Percentiles rank a stretch among this genome's conserved stretches.
Conservation (phyloP, 2,888 invertebrate genomes). For the Myopa testacea region DNA sequence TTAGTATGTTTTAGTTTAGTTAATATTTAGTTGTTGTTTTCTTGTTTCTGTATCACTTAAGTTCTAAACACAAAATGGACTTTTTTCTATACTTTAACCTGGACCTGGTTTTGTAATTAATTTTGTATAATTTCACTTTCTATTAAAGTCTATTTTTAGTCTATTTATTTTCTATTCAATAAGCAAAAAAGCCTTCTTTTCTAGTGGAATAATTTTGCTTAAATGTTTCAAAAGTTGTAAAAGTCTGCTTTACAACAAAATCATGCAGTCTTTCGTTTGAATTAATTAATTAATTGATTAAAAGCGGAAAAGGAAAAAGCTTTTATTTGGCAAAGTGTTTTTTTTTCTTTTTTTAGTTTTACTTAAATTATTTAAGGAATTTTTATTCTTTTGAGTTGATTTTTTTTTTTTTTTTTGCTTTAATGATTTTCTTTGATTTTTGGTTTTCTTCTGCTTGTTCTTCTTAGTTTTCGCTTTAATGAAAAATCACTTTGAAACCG, state of each 20-base stretch:
- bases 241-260: slow-evolving; percentile 19
- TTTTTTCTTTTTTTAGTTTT: neutral
- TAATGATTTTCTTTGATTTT: slow-evolving; percentile 1
- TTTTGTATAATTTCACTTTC: slow-evolving; percentile 39
- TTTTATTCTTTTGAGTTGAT: neutral
- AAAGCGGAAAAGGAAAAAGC: slow-evolving; percentile 21
- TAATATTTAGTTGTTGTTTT: slow-evolving; percentile 28
- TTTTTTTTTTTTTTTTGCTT: slow-evolving; percentile 25
- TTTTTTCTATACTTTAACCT: slow-evolving; percentile 42
- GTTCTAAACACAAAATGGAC: slow-evolving; percentile 59
- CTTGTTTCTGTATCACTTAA: slow-evolving; percentile 46
- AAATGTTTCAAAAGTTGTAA: slow-evolving; percentile 31
- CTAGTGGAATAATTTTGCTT: slow-evolving; percentile 31
- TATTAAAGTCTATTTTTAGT: slow-evolving; percentile 40
- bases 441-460: slow-evolving; percentile 16
- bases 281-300: slow-evolving; percentile 7
- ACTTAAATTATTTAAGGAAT: neutral
- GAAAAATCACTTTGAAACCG: slow-evolving; percentile 55
- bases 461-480: slow-evolving; percentile 25
- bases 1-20: slow-evolving; percentile 5
- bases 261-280: slow-evolving; percentile 20
- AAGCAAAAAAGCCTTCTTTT: slow-evolving; percentile 45
- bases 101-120: slow-evolving; percentile 29
- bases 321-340: slow-evolving; percentile 25
- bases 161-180: slow-evolving; percentile 38